Evolutionary conservation across 2,113 vertebrate genomes (phyloP).

Genomic region (Myanophis thanlyinensis): DNA sequence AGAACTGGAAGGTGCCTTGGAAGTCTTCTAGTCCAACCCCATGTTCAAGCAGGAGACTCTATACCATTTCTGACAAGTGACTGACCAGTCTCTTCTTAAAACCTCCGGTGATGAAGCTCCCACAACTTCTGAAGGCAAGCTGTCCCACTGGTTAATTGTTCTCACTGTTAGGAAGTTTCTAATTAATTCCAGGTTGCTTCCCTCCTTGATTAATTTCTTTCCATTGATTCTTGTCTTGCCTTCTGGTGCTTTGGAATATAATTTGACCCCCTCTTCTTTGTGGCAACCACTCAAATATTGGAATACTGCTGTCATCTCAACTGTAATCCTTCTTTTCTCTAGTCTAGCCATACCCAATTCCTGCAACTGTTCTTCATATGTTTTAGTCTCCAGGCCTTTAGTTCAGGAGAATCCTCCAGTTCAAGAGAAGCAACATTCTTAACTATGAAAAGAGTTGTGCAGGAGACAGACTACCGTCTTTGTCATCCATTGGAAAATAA

Average conservation of each 20-base stretch:
- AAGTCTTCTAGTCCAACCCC: not conserved
- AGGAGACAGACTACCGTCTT: not conserved
- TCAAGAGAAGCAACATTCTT: not conserved
- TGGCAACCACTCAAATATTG: not conserved
- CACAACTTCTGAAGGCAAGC: not conserved
- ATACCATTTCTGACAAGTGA: not conserved
- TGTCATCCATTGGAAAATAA: not conserved
- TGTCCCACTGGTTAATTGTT: not conserved
- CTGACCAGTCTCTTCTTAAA: not conserved
- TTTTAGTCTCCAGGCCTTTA: not conserved
- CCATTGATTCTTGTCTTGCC: not conserved
- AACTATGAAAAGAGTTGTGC: not conserved
- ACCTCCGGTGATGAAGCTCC: not conserved
- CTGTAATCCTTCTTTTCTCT: not conserved
- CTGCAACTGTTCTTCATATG: not conserved
- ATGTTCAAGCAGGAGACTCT: not conserved
- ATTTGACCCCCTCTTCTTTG: not conserved
- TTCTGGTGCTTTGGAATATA: not conserved
- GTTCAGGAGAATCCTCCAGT: not conserved
- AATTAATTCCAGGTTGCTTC: not conserved
- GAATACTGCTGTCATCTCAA: not conserved
- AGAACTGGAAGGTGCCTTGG: not conserved
- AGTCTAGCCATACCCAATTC: not conserved
- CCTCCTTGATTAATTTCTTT: not conserved
- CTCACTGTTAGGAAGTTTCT: not conserved